Conservation (phyloP, 1,140 invertebrate genomes). For the Drosophila pandora region DNA sequence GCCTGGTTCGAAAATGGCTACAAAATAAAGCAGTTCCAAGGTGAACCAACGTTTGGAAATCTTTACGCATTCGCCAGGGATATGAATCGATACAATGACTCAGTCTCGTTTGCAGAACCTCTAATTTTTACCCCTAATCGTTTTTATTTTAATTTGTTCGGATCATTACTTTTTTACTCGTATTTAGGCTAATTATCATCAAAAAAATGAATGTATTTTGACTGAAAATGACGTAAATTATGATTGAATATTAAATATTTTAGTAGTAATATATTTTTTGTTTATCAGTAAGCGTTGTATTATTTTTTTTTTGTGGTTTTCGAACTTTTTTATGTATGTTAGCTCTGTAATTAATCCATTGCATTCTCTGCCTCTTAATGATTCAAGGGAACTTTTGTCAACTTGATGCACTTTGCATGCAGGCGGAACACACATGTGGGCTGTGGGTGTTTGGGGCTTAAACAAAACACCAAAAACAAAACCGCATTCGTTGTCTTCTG, state of each 20-base stretch:
- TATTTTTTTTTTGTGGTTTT: neutral
- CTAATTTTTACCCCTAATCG: neutral
- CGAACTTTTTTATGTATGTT: neutral
- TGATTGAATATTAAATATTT: too few species aligned
- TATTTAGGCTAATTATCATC: neutral
- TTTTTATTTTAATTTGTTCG: neutral
- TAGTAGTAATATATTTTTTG: neutral
- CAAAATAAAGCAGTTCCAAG: neutral
- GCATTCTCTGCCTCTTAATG: constrained; percentile 51
- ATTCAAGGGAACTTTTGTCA: constrained; percentile 59
- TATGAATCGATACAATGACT: neutral
- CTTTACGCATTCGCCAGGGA: neutral
- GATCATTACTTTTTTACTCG: neutral
- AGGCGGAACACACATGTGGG: constrained; percentile 29
- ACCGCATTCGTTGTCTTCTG: constrained; percentile 52
- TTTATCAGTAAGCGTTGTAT: neutral
- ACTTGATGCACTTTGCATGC: constrained; percentile 57
- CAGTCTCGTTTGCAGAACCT: neutral
- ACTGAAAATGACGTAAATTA: too few species aligned
- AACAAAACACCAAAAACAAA: constrained; percentile 38
- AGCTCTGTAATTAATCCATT: constrained; percentile 1
- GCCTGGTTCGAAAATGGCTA: constrained; percentile 1
- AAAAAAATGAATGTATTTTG: neutral
- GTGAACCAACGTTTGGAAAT: neutral
- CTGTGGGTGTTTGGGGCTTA: constrained; percentile 7